Conservation (phyloP, 1,140 invertebrate genomes). For the Mactra quadrangularis region DNA sequence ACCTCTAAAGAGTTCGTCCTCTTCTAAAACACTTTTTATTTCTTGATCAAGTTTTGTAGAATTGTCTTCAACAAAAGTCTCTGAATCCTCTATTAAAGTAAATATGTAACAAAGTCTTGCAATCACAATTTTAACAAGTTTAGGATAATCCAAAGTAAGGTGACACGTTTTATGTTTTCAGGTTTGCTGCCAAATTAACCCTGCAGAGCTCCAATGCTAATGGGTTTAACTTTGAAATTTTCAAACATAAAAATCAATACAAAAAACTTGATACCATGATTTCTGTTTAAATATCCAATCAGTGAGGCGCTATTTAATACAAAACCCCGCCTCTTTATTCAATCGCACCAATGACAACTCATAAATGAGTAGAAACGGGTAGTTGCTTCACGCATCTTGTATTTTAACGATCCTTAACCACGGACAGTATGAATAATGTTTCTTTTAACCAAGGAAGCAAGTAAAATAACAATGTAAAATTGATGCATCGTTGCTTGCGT, state of each 20-base stretch:
- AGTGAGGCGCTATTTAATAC: conserved; percentile 8
- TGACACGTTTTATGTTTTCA: conserved; percentile 1
- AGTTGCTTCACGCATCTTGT: neutral
- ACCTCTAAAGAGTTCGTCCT: no score
- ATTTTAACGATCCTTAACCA: no score
- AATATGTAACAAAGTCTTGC: no score
- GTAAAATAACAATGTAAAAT: no score
- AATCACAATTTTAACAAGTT: conserved; percentile 8
- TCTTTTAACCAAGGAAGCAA: no score
- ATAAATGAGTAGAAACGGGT: conserved; percentile 6
- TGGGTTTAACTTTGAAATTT: conserved; percentile 13
- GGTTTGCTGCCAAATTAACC: conserved; percentile 8
- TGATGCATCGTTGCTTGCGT: no score
- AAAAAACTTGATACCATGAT: conserved; percentile 29
- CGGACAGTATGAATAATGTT: no score
- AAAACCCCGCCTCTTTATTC: neutral
- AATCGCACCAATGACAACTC: neutral
- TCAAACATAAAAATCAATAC: conserved; percentile 36
- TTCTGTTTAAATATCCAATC: conserved; percentile 4
- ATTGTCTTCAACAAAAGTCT: no score
- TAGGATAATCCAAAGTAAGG: conserved; percentile 6
- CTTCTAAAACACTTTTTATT: no score
- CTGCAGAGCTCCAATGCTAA: conserved; percentile 3
- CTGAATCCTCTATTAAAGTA: no score
- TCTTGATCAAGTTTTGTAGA: no score